Base-by-base conservation (phyloP, 2,888 invertebrate species). In the Tribolium freemani region DNA sequence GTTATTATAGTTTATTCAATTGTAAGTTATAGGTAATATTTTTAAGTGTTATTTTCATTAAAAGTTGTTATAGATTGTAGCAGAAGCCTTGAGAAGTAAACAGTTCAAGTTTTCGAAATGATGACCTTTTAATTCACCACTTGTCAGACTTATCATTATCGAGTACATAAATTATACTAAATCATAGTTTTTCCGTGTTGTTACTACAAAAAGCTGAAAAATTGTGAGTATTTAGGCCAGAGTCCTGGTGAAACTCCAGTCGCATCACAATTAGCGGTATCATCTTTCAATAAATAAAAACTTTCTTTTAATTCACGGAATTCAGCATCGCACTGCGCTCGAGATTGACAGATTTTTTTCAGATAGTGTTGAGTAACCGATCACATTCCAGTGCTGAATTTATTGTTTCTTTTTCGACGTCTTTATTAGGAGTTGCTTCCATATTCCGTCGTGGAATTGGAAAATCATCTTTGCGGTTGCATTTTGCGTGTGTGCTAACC, bases 11-110 rank as follows among this genome's bases (percentile, higher is more conserved):
- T 58, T 58, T 45, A 58, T 44, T 58, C 58, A 58, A 58, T 56
- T 56, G 56, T 56, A 56, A 56, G 11, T 58, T 58, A 58, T 58
- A 58, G 58, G 58, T 58, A 58, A 58, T 58, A 58, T 20, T 44
- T 58, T n/a, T 20, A 45, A 58, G 58, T 45, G 58, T 10, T 20
- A 38, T 45, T 45, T 58, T 44, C 38, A 58, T 58, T 58, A 58
- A 45, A 45, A n/a, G 13, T 31, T 38, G 44, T n/a, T 51, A 2
- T 50, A 4, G 31, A 31, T 31, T 31, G n/a, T n/a, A 9, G 38
- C 6, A 38, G 38, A 38, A 38, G 38, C 38, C 38, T 38, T 38
- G 20, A 51, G 21, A 51, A n/a, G 16, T 53, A 53, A 53, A 53
- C 26, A 53, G 26, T 53, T 53, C 26, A 53, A 10, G 26, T 10